Evolutionary conservation across 2,797 vertebrate species (phyloP).

Genomic region (Chiroxiphia lanceolata): DNA sequence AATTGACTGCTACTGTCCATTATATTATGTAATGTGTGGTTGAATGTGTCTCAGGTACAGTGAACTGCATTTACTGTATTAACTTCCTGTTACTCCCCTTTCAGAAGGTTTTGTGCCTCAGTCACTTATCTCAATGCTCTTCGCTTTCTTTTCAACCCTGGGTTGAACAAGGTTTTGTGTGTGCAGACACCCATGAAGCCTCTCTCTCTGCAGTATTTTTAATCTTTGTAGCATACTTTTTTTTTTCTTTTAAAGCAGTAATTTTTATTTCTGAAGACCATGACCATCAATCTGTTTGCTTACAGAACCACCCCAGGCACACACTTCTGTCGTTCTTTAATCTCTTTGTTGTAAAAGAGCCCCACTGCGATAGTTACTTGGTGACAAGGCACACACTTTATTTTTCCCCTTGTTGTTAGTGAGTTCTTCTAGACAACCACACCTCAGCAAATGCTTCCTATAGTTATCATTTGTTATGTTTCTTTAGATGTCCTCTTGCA

Average conservation of each 20-base stretch:
- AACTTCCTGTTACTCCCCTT: background rate
- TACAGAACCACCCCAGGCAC: background rate
- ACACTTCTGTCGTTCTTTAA: background rate
- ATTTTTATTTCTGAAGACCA: background rate
- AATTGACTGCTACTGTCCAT: background rate
- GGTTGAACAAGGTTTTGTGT: background rate
- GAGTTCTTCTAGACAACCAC: background rate
- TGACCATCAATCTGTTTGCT: background rate
- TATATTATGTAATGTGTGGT: background rate
- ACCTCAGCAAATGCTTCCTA: background rate
- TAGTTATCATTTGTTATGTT: background rate
- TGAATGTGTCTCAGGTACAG: background rate
- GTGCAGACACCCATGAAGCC: accelerated
- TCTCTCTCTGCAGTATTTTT: background rate
- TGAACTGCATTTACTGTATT: background rate
- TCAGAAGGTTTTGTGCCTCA: background rate
- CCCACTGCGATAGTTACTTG: conserved; percentile 8
- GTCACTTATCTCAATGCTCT: background rate
- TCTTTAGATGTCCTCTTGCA: background rate
- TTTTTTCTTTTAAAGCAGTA: background rate
- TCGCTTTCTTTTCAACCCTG: background rate
- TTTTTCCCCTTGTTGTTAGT: background rate
- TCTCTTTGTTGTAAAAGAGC: background rate
- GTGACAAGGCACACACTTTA: background rate
- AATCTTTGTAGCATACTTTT: background rate